These are phyloP conservation scores for Leptarthrus brevirostris DNA, from an alignment of 2,888 invertebrate genomes.

Conservation along the genomic window DNA sequence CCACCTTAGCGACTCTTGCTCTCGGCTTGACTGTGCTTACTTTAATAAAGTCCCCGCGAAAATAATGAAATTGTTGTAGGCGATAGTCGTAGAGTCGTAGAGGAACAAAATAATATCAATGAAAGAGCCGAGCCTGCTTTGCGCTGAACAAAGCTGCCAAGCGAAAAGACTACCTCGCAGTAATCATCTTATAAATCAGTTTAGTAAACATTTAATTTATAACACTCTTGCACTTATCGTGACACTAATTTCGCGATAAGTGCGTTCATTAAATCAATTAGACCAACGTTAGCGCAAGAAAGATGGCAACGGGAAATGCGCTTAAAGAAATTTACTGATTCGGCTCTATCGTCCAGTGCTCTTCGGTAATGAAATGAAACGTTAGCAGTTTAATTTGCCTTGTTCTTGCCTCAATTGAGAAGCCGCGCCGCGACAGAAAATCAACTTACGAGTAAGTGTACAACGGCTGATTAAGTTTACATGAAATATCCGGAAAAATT, in stretches of 20 bases:
- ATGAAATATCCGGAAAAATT: too few relatives aligned
- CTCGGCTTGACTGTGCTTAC: too few relatives aligned
- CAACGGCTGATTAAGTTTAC: too few relatives aligned
- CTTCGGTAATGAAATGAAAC: constrained; percentile 9
- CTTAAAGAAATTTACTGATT: constrained; percentile 1
- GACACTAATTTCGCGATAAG: constrained; percentile 58
- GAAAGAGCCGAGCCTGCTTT: too few relatives aligned
- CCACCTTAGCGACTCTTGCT: neutral
- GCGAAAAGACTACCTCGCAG: constrained; percentile 4
- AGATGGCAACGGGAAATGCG: neutral
- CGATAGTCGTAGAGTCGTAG: too few relatives aligned
- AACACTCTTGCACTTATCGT: constrained; percentile 52
- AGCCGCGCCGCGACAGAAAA: too few relatives aligned
- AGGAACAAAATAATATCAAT: too few relatives aligned
- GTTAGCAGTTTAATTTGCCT: constrained; percentile 19
- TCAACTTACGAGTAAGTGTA: too few relatives aligned
- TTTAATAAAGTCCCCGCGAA: too few relatives aligned
- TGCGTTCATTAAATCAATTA: constrained; percentile 57
- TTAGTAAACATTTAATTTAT: constrained; percentile 50
- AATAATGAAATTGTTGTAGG: too few relatives aligned
- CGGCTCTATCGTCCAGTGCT: constrained; percentile 1
- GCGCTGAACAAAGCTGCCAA: too few relatives aligned
- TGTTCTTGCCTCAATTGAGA: too few relatives aligned
- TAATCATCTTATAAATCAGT: constrained; percentile 49
- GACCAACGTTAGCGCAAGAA: constrained; percentile 46